Percentiles rank a stretch among this genome's conserved stretches.
Conservation (phyloP, 2,113 vertebrate species). For the Podocnemis expansa region DNA sequence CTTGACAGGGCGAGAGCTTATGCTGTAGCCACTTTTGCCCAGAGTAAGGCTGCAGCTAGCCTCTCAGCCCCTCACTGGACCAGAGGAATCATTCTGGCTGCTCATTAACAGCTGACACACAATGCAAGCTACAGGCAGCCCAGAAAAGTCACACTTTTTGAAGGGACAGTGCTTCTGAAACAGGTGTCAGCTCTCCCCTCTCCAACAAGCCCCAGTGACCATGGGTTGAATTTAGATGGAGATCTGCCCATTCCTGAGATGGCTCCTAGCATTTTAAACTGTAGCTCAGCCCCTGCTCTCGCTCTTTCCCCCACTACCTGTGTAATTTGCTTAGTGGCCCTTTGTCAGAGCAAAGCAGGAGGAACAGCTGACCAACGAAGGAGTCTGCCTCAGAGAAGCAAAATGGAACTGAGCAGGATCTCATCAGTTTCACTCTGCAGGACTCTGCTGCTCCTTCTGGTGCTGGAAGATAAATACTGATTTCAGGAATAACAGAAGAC, state of each 20-base stretch:
- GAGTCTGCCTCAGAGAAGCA: not conserved
- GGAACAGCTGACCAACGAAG: not conserved
- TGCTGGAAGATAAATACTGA: not conserved
- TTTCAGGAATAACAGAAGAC: not conserved
- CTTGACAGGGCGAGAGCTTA: too few species aligned
- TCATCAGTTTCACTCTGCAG: not conserved
- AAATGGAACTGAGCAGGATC: not conserved
- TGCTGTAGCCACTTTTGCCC: not conserved
- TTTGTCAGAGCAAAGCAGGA: not conserved
- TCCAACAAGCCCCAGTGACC: not conserved
- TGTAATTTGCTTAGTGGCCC: not conserved
- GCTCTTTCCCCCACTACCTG: not conserved
- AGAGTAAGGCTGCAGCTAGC: not conserved
- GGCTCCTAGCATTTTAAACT: not conserved
- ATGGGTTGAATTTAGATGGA: not conserved
- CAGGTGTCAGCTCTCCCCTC: not conserved
- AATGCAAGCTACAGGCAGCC: not conserved
- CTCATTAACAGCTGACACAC: not conserved
- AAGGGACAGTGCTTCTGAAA: not conserved
- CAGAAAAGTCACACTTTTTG: not conserved
- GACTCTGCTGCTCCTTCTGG: not conserved
- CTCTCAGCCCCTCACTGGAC: not conserved
- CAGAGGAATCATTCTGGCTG: not conserved
- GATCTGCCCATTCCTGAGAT: not conserved
- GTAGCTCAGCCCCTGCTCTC: not conserved